Evolutionary conservation across 2,888 invertebrate genomes (phyloP).

Genomic region (Matsumyia berberina): DNA sequence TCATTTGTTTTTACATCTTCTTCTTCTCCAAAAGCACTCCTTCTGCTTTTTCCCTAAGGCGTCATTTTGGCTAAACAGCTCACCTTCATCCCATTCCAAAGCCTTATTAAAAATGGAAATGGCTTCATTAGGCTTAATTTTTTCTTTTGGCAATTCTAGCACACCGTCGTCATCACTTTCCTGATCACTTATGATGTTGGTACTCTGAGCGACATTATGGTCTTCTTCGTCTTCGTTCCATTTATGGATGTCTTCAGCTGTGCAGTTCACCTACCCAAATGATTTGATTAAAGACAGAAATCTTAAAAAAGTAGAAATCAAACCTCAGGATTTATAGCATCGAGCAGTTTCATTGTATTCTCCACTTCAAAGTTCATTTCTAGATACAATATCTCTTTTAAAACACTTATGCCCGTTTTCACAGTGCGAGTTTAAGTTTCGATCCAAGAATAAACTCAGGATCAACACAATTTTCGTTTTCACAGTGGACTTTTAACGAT

Average conservation of each 20-base stretch:
- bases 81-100: conserved; percentile 7
- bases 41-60: conserved; percentile 3
- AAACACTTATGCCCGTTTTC: no score
- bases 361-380: conserved; percentile 3
- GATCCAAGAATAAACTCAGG: no score
- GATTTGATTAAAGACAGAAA: neutral
- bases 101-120: no score
- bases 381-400: no score
- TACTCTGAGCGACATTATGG: neutral
- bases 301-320: conserved; percentile 1
- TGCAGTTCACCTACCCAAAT: neutral
- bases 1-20: neutral
- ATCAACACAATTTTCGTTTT: no score
- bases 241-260: neutral
- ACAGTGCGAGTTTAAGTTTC: no score
- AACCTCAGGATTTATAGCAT: no score
- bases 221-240: neutral
- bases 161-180: neutral
- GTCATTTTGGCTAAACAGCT: conserved; percentile 11
- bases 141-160: neutral
- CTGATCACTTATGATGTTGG: neutral
- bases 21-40: neutral
- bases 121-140: neutral
- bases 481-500: no score
- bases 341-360: conserved; percentile 4